Percentiles rank a stretch among this genome's conserved stretches.
Conservation (phyloP, 2,113 vertebrate species). For the Nothoprocta perdicaria region DNA sequence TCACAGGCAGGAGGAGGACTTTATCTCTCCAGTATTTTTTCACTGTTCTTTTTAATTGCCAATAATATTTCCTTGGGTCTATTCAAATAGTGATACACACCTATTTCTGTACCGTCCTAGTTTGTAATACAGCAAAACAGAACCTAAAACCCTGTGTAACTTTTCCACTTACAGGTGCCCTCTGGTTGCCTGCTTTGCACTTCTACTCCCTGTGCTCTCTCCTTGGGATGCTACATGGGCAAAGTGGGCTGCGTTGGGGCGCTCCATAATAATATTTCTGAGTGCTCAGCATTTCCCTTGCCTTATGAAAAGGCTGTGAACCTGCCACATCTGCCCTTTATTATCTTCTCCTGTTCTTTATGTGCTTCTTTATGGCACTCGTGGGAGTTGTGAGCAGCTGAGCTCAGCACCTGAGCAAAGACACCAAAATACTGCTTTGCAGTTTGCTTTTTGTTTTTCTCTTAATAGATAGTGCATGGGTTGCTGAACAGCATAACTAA, state of each 20-base stretch:
- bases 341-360: background rate
- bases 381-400: background rate
- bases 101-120: background rate
- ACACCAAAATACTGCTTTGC: background rate
- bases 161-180: background rate
- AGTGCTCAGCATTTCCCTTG: background rate
- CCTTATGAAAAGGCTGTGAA: background rate
- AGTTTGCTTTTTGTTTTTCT: background rate
- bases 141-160: background rate
- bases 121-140: background rate
- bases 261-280: background rate
- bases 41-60: background rate
- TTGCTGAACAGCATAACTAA: background rate
- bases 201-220: background rate
- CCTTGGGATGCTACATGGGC: background rate
- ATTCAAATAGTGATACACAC: background rate
- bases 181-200: accelerated
- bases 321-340: too few species aligned
- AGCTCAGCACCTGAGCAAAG: background rate
- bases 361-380: background rate
- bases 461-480: background rate
- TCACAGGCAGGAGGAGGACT: background rate
- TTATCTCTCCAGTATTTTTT: background rate
- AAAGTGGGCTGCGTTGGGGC: background rate
- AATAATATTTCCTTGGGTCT: background rate